Base-by-base conservation (phyloP, 2,888 invertebrate species). In the Geophilus truncorum region DNA sequence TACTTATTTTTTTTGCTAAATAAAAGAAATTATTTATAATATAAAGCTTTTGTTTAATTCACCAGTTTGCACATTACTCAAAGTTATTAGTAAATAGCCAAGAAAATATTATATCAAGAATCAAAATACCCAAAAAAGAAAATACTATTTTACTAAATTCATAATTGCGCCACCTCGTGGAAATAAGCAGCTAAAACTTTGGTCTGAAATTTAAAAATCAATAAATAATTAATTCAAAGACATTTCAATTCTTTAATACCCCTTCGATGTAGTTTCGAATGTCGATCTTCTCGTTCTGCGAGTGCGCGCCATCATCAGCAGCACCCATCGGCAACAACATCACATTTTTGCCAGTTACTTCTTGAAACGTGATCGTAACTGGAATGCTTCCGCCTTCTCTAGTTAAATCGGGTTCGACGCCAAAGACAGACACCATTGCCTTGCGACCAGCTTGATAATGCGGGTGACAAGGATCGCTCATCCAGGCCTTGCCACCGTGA, bases 381-480 rank as follows among this genome's bases (percentile, higher is more conserved):
- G 98, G 98, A 88, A 99, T 98, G 75, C 96, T 96, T 21, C 98
- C 98, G 81, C 98, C 99, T 88, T 99, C 98, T 80, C 98, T 92
- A 0, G 95, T 97, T 89, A 97, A 90, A 88, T 98, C 97, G 0
- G 98, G 98, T 75, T 95, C 94, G 1, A 93, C 91, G 84, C 92
- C 93, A 87, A 94, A 97, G 12, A 98, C 97, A 84, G 82, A 10
- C 51, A 15, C 86, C 76, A 86, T 87, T n/a, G 89, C 90, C 51
- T 86, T 86, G 78, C 86, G 85, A 7, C 95, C 98, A 21, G 98
- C 98, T 83, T 92, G 89, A 88, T 95, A 99, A 88, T 99, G 94
- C 0, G 94, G 93, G 88, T 98, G 95, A 85, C 92, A 91, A 30
- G 96, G 95, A 88, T 98, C 93, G 86, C 95, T 94, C 70, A 95